phyloP scores from a whole-genome alignment of 2,113 vertebrate species.

The Pantherophis guttatus region DNA sequence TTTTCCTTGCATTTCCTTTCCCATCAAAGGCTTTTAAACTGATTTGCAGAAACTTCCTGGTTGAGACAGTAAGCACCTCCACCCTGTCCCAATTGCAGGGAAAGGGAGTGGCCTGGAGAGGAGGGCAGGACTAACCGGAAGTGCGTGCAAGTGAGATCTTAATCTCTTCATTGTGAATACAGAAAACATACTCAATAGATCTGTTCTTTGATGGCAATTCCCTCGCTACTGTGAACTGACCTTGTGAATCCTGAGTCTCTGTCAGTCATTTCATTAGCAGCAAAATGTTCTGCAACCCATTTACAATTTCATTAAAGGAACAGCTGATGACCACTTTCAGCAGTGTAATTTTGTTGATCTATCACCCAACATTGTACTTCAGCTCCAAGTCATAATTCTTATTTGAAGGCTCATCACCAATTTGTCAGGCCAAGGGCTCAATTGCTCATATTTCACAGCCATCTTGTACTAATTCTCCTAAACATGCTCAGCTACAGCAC shows the following conservation, averaged over 20 bases:
- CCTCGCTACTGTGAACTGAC: neutral
- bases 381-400: neutral
- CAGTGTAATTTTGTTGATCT: neutral
- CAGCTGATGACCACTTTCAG: neutral
- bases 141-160: constrained; percentile 43
- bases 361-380: neutral
- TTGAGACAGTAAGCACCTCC: neutral
- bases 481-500: neutral
- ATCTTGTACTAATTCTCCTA: neutral
- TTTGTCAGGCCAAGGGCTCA: neutral
- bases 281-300: constrained; percentile 6
- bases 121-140: neutral
- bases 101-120: neutral
- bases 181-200: constrained; percentile 2
- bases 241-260: neutral
- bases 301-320: neutral
- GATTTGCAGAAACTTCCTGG: constrained; percentile 41
- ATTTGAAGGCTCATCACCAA: neutral
- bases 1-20: neutral
- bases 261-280: neutral
- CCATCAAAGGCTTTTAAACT: constrained; percentile 24
- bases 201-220: constrained; percentile 1
- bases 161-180: constrained; percentile 23
- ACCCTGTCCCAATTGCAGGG: neutral
- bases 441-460: neutral